Conservation (phyloP, 2,113 vertebrate species). For the Datnioides undecimradiatus region DNA sequence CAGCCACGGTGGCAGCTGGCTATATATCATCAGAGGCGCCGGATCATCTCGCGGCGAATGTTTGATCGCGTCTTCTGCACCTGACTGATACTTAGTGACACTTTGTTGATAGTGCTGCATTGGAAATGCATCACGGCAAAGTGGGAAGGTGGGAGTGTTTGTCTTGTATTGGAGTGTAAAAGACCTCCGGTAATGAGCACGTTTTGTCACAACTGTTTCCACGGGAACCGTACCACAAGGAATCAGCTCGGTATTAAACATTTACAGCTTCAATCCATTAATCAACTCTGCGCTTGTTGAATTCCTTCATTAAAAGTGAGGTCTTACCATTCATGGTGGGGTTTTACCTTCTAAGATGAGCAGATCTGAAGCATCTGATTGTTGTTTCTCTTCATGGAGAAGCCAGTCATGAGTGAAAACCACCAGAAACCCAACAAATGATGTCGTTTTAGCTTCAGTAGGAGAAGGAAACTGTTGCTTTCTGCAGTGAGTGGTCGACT, state of each 20-base stretch:
- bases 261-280: neutral
- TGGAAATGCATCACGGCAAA: conserved; percentile 13
- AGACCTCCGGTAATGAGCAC: conserved; percentile 15
- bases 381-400: too few relatives aligned
- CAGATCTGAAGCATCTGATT: neutral
- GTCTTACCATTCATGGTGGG: neutral
- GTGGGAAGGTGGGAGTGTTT: conserved; percentile 15
- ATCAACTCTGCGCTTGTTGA: neutral
- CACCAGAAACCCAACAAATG: neutral
- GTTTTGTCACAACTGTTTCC: conserved; percentile 5
- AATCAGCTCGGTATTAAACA: neutral
- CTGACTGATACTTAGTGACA: conserved; percentile 29
- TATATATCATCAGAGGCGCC: conserved; percentile 49
- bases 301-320: too few relatives aligned
- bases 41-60: conserved; percentile 27
- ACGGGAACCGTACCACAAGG: too few relatives aligned
- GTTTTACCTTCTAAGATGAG: neutral
- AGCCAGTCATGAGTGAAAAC: neutral
- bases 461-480: neutral
- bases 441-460: neutral
- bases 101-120: neutral
- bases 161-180: neutral
- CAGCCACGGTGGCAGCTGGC: conserved; percentile 31
- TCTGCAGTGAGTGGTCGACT: neutral
- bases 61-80: conserved; percentile 53